Percentiles rank a stretch among this genome's conserved stretches.
Evolutionary conservation across 2,888 invertebrate genomes (phyloP).

Genomic region (Parthenolecanium corni): DNA sequence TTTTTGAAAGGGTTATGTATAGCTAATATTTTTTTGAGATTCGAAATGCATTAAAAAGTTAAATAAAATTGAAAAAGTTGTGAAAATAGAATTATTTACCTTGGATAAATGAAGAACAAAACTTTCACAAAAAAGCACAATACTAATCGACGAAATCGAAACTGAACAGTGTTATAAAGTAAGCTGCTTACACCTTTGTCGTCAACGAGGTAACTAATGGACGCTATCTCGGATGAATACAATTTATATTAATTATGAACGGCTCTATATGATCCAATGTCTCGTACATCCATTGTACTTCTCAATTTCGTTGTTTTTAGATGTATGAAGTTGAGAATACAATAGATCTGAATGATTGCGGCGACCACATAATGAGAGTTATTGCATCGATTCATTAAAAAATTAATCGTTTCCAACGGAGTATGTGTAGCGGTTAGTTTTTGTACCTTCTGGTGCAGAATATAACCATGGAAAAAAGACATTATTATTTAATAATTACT

Average conservation of each 20-base stretch:
- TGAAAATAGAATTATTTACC: no score
- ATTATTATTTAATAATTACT: constrained; percentile 21
- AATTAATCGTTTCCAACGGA: constrained; percentile 15
- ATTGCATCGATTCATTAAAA: constrained; percentile 9
- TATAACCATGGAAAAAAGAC: no score
- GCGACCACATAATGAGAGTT: constrained; percentile 16
- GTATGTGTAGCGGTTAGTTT: constrained; percentile 17
- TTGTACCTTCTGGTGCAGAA: no score
- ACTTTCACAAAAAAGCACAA: no score
- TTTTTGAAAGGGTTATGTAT: no score
- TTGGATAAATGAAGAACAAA: no score
- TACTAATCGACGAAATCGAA: no score
- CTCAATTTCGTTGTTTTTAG: constrained; percentile 19
- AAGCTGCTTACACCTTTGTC: constrained; percentile 15
- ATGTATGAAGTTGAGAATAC: neutral
- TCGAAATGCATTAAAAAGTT: no score
- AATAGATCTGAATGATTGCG: constrained; percentile 20
- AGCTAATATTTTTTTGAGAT: no score
- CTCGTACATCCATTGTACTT: constrained; percentile 3
- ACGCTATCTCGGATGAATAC: constrained; percentile 6
- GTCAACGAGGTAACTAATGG: constrained; percentile 11
- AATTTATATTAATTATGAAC: constrained; percentile 17
- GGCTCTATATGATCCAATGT: constrained; percentile 2
- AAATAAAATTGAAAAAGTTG: no score
- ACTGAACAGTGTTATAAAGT: no score